These are phyloP conservation scores for Diarsia mendica DNA, from an alignment of 2,888 invertebrate species.

Conservation along the genomic window DNA sequence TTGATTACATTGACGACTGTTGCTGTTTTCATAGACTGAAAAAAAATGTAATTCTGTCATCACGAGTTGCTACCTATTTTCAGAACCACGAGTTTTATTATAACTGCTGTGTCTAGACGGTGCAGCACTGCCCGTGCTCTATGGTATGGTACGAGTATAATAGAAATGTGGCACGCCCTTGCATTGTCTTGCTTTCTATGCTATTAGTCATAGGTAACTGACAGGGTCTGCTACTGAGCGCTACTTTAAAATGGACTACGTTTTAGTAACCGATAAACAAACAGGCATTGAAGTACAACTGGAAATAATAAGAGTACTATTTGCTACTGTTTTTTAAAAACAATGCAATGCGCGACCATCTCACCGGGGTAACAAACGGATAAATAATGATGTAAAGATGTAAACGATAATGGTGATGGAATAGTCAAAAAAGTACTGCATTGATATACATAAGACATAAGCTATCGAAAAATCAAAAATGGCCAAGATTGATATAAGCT, in stretches of 20 bases:
- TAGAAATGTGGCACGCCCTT: constrained; percentile 67
- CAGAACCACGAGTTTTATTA: too few species aligned
- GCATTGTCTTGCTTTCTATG: constrained; percentile 68
- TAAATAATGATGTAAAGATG: background rate
- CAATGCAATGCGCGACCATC: background rate
- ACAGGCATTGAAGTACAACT: background rate
- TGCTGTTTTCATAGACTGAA: too few species aligned
- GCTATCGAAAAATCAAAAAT: too few species aligned
- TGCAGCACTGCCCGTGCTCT: background rate
- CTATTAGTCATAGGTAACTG: constrained; percentile 62
- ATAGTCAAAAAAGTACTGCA: background rate
- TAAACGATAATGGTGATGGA: background rate
- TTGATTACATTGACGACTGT: background rate
- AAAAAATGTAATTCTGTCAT: background rate
- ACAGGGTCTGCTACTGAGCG: constrained; percentile 37
- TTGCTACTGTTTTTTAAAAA: background rate
- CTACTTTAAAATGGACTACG: constrained; percentile 24
- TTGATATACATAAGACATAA: too few species aligned
- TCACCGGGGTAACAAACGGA: background rate
- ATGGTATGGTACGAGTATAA: constrained; percentile 40
- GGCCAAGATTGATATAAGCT: background rate
- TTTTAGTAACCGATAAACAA: constrained; percentile 4
- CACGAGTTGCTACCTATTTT: background rate
- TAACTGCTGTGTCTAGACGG: background rate
- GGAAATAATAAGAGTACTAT: background rate